Evolutionary conservation across 2,113 vertebrate species (phyloP).

Genomic region (Felis chaus): DNA sequence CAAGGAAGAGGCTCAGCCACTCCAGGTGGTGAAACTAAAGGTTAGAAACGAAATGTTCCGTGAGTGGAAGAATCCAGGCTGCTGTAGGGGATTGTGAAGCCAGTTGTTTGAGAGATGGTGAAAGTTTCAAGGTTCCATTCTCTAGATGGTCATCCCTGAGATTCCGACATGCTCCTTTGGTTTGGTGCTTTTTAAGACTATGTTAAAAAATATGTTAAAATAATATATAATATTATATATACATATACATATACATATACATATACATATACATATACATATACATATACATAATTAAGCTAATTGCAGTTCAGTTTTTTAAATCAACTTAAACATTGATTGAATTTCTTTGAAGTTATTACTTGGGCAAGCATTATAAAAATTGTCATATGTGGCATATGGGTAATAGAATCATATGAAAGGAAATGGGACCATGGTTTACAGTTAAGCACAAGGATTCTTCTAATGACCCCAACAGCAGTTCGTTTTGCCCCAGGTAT

Average conservation of each 20-base stretch:
- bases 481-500: background rate
- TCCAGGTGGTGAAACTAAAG: background rate
- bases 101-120: background rate
- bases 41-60: background rate
- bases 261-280: too few species aligned
- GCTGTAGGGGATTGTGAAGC: fast-evolving
- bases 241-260: too few species aligned
- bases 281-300: background rate
- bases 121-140: background rate
- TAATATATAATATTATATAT: too few species aligned
- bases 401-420: background rate
- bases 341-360: background rate
- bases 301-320: background rate
- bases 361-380: background rate
- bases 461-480: background rate
- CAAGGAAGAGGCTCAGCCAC: background rate
- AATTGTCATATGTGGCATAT: background rate
- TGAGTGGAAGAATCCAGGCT: background rate
- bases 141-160: background rate
- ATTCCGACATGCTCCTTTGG: background rate
- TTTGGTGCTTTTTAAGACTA: background rate
- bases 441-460: background rate
- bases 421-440: background rate
- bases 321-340: background rate
- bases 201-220: too few species aligned